Percentiles rank a stretch among this genome's conserved stretches.
Conservation (phyloP, 2,888 invertebrate species). For the Sphinx pinastri region DNA sequence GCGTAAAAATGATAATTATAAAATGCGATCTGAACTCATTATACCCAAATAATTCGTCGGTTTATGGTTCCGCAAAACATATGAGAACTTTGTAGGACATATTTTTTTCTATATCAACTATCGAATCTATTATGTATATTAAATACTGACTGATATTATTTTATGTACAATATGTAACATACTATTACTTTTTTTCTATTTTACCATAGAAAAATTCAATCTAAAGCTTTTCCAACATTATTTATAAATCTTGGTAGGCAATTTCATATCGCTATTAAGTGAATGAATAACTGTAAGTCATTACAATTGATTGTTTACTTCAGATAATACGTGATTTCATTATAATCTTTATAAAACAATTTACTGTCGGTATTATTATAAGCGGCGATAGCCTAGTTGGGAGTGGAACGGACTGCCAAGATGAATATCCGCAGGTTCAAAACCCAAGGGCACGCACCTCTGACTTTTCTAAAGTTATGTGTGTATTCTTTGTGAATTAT, state of each 20-base stretch:
- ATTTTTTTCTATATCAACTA: not conserved
- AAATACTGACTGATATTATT: not conserved
- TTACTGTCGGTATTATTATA: too few species aligned
- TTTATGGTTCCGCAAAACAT: not conserved
- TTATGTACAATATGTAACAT: too few species aligned
- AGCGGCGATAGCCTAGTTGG: too few species aligned
- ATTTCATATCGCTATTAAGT: slow-evolving; percentile 4
- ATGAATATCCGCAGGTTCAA: too few species aligned
- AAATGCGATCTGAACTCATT: slow-evolving; percentile 38
- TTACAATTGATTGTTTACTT: not conserved
- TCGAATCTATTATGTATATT: too few species aligned
- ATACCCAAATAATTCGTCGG: not conserved
- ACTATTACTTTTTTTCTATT: not conserved
- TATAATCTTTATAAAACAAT: not conserved
- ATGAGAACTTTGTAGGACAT: not conserved
- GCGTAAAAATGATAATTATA: slow-evolving; percentile 52
- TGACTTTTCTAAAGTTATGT: too few species aligned
- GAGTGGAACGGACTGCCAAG: too few species aligned
- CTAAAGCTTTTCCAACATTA: not conserved
- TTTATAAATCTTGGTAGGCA: not conserved
- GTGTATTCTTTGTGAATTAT: too few species aligned
- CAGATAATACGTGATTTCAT: slow-evolving; percentile 13
- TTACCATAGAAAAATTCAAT: not conserved
- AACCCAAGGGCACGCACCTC: too few species aligned
- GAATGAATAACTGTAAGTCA: not conserved